These are phyloP conservation scores for Rhyzopertha dominica DNA, from an alignment of 1,140 invertebrate species.

Conservation along the genomic window DNA sequence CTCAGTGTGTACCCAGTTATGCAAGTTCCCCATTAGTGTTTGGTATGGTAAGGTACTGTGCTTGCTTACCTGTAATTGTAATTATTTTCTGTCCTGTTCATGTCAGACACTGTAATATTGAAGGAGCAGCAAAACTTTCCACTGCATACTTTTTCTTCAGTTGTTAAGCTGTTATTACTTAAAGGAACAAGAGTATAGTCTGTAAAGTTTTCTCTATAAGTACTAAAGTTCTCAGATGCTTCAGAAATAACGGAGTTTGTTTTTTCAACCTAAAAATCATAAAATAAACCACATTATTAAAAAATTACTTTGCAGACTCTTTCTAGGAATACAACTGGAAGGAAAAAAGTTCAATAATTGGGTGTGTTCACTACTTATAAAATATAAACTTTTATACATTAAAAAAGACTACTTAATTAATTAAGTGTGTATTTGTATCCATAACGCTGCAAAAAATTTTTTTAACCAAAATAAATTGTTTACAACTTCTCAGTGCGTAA, in stretches of 20 bases:
- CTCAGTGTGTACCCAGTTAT: neutral
- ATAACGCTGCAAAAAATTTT: too few species aligned
- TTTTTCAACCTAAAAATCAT: neutral
- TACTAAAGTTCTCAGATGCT: constrained; percentile 7
- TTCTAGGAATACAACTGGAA: too few species aligned
- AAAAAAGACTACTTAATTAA: too few species aligned
- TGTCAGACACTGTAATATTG: neutral
- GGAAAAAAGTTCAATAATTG: too few species aligned
- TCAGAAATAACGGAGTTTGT: neutral
- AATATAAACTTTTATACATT: too few species aligned
- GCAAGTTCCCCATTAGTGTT: neutral
- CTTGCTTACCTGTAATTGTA: constrained; percentile 5
- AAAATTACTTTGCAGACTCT: constrained; percentile 1
- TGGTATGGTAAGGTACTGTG: neutral
- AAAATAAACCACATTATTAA: neutral
- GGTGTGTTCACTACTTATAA: too few species aligned
- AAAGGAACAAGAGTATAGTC: constrained; percentile 1
- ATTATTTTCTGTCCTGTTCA: neutral
- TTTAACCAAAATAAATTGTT: too few species aligned
- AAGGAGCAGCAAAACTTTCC: constrained; percentile 2
- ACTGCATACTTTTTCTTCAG: neutral
- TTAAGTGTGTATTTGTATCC: too few species aligned
- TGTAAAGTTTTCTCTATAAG: neutral
- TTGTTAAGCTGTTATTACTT: neutral
- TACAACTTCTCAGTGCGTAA: too few species aligned